phyloP scores from a whole-genome alignment of 2,797 vertebrate species.

The Podarcis lilfordi region DNA sequence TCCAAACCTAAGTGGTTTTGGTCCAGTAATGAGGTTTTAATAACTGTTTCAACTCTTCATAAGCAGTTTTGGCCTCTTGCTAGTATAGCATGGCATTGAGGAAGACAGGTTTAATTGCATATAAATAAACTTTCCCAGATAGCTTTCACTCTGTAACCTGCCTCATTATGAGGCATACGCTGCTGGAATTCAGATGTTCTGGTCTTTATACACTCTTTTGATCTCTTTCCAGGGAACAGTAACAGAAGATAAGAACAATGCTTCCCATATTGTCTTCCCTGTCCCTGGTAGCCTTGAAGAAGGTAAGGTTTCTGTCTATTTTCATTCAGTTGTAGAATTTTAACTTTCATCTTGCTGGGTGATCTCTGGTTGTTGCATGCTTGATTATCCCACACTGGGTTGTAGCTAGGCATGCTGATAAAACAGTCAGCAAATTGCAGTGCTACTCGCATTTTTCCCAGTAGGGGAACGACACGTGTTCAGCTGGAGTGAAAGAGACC shows the following conservation, averaged over 20 bases:
- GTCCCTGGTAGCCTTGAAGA: constrained; percentile 93
- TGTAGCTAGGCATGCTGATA: not conserved
- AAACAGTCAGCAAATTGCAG: not conserved
- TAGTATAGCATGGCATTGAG: not conserved
- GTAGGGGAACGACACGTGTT: too few relatives aligned
- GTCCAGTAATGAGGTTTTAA: not conserved
- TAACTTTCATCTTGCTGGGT: not conserved
- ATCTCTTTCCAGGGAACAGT: constrained; percentile 86
- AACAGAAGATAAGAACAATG: constrained; percentile 90
- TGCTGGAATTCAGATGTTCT: not conserved
- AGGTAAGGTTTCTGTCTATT: constrained; percentile 76
- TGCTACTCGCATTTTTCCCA: not conserved
- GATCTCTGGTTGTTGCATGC: not conserved
- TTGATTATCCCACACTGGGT: not conserved
- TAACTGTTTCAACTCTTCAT: not conserved
- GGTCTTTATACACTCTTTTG: not conserved
- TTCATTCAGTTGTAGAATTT: not conserved
- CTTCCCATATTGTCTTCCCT: constrained; percentile 92
- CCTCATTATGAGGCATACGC: not conserved
- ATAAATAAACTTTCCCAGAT: not conserved
- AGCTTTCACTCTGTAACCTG: not conserved
- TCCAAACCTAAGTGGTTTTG: not conserved
- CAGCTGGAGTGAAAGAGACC: not conserved
- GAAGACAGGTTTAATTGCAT: not conserved
- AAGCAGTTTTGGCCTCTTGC: not conserved